Base-by-base conservation (phyloP, 2,888 invertebrate genomes). In the Nasonovia ribisnigri region DNA sequence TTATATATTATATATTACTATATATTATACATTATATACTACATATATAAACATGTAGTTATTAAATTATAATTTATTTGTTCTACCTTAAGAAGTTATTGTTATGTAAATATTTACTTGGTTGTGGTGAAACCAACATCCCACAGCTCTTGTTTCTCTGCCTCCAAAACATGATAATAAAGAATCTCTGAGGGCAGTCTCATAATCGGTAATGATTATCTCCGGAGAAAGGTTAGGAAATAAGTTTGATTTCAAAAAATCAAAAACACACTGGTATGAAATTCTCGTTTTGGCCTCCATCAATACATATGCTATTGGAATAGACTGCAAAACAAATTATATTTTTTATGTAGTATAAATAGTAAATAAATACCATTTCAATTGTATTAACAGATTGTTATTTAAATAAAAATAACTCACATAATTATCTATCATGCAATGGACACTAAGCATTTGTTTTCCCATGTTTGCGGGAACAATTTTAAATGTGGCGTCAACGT, bases 111-210 rank as follows among this genome's bases (percentile, higher is more conserved):
- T 67, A n/a, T n/a, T 29, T 26, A 67, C 46, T 29, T 86, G 46
- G 26, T 86, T 86, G 10, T 86, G n/a, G 29, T 46, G 86, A 29
- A 86, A 86, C 86, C 86, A 86, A 48, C 86, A 86, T 48, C 86
- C 46, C 11, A 86, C 11, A 29, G 29, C 29, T 29, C 86, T 24
- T 46, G 86, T 86, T 13, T 46, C 46, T 86, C 46, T 48, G 10
- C 29, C 5, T 29, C 86, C 29, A 8, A 86, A 36, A 48, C 3
- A 26, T 26, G 29, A 67, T 10, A 13, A n/a, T 48, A 86, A 48
- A 10, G 86, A 11, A 48, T 86, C 86, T 29, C 48, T 46, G 26
- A 86, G 29, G 3, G 29, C 86, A 29, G 4, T 86, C 46, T 86
- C 86, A 86, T 48, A 86, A 86, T 86, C 86, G 2, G 48, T 86